These are phyloP conservation scores for Poeciliopsis prolifica DNA, from an alignment of 2,113 vertebrate species.

Conservation along the genomic window DNA sequence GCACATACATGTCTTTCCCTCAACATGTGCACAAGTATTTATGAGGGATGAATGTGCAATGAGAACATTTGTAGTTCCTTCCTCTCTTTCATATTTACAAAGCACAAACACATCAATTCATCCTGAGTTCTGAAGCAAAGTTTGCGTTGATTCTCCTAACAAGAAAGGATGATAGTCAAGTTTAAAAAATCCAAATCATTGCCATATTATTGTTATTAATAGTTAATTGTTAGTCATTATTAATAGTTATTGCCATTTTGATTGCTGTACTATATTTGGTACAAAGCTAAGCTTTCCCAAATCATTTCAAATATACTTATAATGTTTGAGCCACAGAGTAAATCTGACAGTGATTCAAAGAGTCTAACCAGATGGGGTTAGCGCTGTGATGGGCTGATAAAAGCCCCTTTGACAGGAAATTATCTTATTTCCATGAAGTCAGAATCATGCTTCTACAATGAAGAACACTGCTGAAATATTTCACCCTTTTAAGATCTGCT, in stretches of 20 bases:
- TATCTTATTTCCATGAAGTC: conserved; percentile 46
- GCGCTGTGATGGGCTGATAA: conserved; percentile 51
- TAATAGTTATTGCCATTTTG: neutral
- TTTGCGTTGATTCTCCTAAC: conserved; percentile 41
- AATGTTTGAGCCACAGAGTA: conserved; percentile 22
- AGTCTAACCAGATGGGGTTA: conserved; percentile 1
- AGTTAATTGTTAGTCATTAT: too few species aligned
- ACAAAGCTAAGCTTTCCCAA: conserved; percentile 15
- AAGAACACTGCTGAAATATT: conserved; percentile 42
- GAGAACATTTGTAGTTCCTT: conserved; percentile 6
- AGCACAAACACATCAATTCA: conserved; percentile 34
- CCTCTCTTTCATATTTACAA: conserved; percentile 9
- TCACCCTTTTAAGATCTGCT: conserved; percentile 8
- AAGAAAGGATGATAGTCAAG: conserved; percentile 52
- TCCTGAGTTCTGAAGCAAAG: conserved; percentile 38
- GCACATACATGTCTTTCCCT: neutral
- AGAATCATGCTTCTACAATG: conserved; percentile 14
- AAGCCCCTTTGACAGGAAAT: conserved; percentile 56
- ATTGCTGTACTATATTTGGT: conserved; percentile 25
- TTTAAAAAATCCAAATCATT: conserved; percentile 45
- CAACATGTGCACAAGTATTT: neutral
- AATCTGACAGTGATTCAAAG: conserved; percentile 47
- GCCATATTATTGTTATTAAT: conserved; percentile 24
- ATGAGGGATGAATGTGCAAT: neutral
- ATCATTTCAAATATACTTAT: conserved; percentile 48